Conservation (phyloP, 35 echinoderm and acorn worm genomes). For the Ophiothrix spiculata region DNA sequence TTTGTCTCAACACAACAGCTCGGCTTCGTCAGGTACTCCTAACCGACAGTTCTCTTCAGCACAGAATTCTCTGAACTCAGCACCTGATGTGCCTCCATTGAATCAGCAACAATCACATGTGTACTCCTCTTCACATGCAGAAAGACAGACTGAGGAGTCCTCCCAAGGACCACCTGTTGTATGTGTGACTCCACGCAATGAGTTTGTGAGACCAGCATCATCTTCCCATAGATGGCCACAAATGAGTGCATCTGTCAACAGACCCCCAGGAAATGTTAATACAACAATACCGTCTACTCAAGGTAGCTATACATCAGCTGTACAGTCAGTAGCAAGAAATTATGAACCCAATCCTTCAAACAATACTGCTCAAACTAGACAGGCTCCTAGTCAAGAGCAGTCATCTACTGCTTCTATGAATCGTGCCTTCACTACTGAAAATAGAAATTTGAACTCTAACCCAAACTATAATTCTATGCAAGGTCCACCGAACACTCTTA, state of each 20-base stretch:
- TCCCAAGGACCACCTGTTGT: neutral
- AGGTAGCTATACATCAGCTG: neutral
- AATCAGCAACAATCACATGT: too few species aligned
- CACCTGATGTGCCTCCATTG: too few species aligned
- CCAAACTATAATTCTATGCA: neutral
- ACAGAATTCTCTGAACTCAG: too few species aligned
- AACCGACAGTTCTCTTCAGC: too few species aligned
- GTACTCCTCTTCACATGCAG: too few species aligned
- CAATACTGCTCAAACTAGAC: neutral
- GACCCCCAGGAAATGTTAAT: neutral
- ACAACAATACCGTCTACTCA: neutral
- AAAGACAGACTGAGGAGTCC: too few species aligned
- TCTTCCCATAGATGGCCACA: neutral
- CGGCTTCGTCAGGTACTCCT: too few species aligned
- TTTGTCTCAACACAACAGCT: too few species aligned
- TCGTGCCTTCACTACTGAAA: neutral
- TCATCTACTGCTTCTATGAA: too few species aligned
- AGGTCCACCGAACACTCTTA: neutral
- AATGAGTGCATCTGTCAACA: neutral
- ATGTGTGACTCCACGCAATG: constrained; percentile 1
- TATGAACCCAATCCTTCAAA: neutral
- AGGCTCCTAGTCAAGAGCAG: too few species aligned
- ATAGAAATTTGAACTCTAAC: neutral
- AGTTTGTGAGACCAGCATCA: neutral
- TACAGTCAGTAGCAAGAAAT: neutral